Percentiles rank a stretch among this genome's conserved stretches.
phyloP scores from a whole-genome alignment of 2,797 vertebrate genomes.

The Oryzias sinensis region DNA sequence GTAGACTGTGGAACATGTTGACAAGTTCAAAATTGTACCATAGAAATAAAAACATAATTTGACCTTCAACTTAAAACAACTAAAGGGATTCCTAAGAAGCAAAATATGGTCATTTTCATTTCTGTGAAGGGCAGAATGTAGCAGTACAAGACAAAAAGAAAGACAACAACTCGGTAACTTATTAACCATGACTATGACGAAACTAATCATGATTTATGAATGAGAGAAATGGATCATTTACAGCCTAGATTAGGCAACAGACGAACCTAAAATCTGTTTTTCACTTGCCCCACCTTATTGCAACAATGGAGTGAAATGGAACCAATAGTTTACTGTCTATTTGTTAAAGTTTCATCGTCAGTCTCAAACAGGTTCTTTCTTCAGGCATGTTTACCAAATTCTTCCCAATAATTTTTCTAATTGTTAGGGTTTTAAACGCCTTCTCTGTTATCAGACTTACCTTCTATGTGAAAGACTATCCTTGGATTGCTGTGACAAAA shows the following conservation, averaged over 20 bases:
- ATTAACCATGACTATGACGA: conserved; percentile 11
- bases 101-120: not conserved
- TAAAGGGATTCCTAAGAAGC: not conserved
- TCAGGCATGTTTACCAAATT: conserved; percentile 4
- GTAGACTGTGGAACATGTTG: no score
- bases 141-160: not conserved
- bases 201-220: not conserved
- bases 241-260: not conserved
- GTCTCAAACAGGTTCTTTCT: not conserved
- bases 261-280: no score
- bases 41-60: not conserved
- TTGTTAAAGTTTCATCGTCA: not conserved
- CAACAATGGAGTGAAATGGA: no score
- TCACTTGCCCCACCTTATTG: conserved; percentile 5
- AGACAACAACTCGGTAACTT: conserved; percentile 12
- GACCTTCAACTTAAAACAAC: not conserved
- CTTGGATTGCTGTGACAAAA: conserved; percentile 23
- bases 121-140: not conserved
- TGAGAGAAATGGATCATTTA: not conserved
- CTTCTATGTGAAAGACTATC: conserved; percentile 19
- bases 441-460: conserved; percentile 35
- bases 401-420: no score
- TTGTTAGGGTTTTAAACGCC: not conserved
- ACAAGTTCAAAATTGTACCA: not conserved
- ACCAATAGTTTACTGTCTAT: no score